These are phyloP conservation scores for Tachysurus vachellii DNA, from an alignment of 2,113 vertebrate species.

Conservation along the genomic window DNA sequence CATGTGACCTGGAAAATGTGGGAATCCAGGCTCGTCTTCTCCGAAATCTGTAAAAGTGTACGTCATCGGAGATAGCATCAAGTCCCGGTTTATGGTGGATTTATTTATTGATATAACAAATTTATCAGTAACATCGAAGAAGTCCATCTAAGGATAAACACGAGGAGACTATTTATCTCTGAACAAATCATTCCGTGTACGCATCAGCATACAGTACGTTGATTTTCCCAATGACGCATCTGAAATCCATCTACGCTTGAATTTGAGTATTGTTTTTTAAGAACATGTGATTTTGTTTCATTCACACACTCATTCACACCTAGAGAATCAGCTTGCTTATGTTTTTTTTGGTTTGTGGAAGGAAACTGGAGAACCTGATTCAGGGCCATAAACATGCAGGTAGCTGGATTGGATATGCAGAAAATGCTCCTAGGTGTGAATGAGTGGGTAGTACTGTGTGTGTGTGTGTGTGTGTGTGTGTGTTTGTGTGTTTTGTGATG, in stretches of 20 bases:
- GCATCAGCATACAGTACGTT: not conserved
- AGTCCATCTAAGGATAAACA: not conserved
- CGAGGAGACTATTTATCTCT: not conserved
- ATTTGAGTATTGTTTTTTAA: not conserved
- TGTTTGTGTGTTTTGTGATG: not conserved
- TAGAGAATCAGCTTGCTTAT: not conserved
- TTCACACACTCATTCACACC: not conserved
- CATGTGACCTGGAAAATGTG: not conserved
- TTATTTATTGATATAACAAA: not conserved
- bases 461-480: not conserved
- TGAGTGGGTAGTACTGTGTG: not conserved
- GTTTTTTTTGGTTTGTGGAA: not conserved
- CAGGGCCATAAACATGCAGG: not conserved
- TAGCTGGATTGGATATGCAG: not conserved
- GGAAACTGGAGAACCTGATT: not conserved
- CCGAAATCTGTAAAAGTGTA: not conserved
- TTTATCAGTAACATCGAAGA: not conserved
- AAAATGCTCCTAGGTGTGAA: not conserved
- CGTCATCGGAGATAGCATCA: not conserved
- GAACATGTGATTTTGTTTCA: not conserved
- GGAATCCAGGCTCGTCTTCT: slow-evolving; percentile 11
- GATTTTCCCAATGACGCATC: not conserved
- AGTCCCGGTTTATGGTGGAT: not conserved
- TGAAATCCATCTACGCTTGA: not conserved
- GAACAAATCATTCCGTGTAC: not conserved